Evolutionary conservation across 2,797 vertebrate genomes (phyloP).

Genomic region (Alca torda): DNA sequence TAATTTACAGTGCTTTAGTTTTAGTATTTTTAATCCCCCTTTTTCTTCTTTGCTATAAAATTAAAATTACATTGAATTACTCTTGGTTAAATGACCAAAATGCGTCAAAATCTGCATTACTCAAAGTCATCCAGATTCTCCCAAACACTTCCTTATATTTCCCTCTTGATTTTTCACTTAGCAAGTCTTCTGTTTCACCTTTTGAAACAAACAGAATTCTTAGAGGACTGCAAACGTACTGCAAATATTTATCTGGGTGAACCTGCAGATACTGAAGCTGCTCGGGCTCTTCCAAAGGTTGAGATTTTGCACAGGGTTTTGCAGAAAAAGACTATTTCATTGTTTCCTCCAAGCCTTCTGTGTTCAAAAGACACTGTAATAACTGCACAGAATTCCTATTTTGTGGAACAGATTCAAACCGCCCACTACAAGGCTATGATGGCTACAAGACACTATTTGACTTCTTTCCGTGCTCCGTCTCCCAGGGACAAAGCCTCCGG

Average conservation of each 20-base stretch:
- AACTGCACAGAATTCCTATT: neutral
- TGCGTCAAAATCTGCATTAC: neutral
- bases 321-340: neutral
- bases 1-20: neutral
- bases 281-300: neutral
- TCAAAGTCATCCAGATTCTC: neutral
- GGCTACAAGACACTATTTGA: neutral
- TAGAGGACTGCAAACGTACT: neutral
- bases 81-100: neutral
- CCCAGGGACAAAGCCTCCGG: neutral
- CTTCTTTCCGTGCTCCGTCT: neutral
- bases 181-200: neutral
- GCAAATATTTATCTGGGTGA: neutral
- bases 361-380: neutral
- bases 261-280: neutral
- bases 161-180: neutral
- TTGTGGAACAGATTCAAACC: neutral
- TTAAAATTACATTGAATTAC: neutral
- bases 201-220: neutral
- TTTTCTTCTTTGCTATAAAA: neutral
- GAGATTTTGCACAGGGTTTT: neutral
- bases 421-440: neutral
- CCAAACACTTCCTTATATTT: neutral
- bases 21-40: neutral
- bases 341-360: neutral